Base-by-base conservation (phyloP, 2,797 vertebrate genomes). In the Anabas testudineus region DNA sequence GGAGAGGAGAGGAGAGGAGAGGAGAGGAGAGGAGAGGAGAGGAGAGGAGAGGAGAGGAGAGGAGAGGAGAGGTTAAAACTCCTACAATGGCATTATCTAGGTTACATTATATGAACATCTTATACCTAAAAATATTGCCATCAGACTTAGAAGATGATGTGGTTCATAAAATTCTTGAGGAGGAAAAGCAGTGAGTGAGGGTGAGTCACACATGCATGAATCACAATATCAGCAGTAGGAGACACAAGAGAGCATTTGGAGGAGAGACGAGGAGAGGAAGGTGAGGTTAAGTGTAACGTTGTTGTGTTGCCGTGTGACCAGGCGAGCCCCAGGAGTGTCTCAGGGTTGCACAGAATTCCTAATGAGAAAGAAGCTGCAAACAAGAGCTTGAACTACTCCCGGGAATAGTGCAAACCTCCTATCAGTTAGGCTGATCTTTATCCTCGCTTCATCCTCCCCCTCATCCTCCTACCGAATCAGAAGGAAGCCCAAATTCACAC, bases 361-460 rank as follows among this genome's bases (percentile, higher is more conserved):
- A 89, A 93, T 87, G 73, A 91, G 80, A 58, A 34, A 71, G 42
- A 60, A 80, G 51, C 59, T 59, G 71, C 80, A 68, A 87, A 84
- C 71, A 76, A 71, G 64, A 83, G 62, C 51, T 53, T 36, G 60
- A 47, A 68, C 15, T 26, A 65, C 83, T 80, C 82, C 24, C 3
- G 61, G 87, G 81, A 90, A 86, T 62, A 34, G 56, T 39, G 48
- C 39, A 77, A 64, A 67, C 51, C 76, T 79, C 61, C 45, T 66
- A 53, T 74, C 36, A 51, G 53, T 72, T 67, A 68, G 52, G 45
- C 32, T 42, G 18, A 79, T 82, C 81, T 59, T 48, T 52, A 66
- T 80, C 53, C 41, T 66, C 46, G 26, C 54, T 57, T 66, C 55
- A 46, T 58, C 66, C 30, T 49, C 7, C 2, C 30, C 34, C 7